Conservation (phyloP, 2,113 vertebrate species). For the Tyto alba region DNA sequence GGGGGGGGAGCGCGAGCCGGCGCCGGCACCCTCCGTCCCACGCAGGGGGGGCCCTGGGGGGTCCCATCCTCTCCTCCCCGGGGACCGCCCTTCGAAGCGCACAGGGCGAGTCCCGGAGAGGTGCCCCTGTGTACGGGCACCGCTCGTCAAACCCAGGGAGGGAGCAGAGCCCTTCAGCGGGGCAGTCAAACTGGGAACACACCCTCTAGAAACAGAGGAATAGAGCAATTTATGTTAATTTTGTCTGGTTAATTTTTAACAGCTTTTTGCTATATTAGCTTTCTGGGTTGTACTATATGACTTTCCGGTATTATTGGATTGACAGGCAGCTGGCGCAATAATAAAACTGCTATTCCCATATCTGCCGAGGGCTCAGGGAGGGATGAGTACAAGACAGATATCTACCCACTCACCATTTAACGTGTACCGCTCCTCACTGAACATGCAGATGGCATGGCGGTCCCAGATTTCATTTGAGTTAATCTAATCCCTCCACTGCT, state of each 20-base stretch:
- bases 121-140: neutral
- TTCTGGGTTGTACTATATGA: slow-evolving; percentile 58
- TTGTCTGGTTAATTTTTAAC: slow-evolving; percentile 70
- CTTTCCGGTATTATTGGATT: slow-evolving; percentile 79
- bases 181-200: slow-evolving; percentile 32
- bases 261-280: slow-evolving; percentile 72
- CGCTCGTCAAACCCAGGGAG: neutral
- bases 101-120: neutral
- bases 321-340: slow-evolving; percentile 97
- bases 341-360: slow-evolving; percentile 80
- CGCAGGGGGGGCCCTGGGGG: accelerated
- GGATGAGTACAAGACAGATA: slow-evolving; percentile 79
- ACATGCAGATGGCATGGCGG: slow-evolving; percentile 98
- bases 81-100: no score
- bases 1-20: neutral
- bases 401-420: slow-evolving; percentile 89
- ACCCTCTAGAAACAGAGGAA: slow-evolving; percentile 63
- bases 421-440: slow-evolving; percentile 82
- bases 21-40: neutral
- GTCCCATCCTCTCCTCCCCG: neutral
- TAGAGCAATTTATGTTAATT: slow-evolving; percentile 67
- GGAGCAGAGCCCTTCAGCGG: neutral
- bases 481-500: slow-evolving; percentile 99
- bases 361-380: slow-evolving; percentile 82
- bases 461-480: slow-evolving; percentile 99